phyloP scores from a whole-genome alignment of 2,797 vertebrate species.

The Coccyzus lansbergi region DNA sequence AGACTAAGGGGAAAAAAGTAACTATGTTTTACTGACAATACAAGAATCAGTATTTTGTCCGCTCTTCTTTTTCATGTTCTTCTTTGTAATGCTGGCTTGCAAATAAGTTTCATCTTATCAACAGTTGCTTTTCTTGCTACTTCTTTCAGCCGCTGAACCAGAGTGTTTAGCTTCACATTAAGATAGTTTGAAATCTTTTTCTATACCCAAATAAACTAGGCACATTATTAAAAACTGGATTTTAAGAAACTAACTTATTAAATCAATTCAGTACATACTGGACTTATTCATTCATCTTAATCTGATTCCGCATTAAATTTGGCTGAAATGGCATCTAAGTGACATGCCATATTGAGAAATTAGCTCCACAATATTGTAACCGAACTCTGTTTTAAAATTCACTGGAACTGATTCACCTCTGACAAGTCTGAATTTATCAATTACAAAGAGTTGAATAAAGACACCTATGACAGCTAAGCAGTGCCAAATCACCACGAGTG shows the following conservation, averaged over 20 bases:
- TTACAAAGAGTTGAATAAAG: neutral
- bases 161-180: neutral
- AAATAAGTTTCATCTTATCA: neutral
- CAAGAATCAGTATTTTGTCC: neutral
- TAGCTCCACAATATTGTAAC: rapidly evolving
- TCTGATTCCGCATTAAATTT: neutral
- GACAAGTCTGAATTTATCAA: neutral
- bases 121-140: neutral
- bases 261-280: neutral
- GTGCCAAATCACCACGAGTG: neutral
- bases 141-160: neutral
- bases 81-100: neutral
- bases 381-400: neutral
- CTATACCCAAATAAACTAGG: neutral
- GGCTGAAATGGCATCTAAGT: neutral
- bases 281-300: neutral
- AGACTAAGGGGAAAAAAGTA: neutral
- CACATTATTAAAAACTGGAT: neutral
- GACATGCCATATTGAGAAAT: neutral
- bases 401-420: neutral
- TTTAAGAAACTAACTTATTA: neutral
- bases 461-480: neutral
- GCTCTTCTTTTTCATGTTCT: neutral
- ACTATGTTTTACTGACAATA: neutral
- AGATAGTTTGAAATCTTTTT: neutral